Conservation (phyloP, 2,797 vertebrate species). For the Enteromius mattozi region DNA sequence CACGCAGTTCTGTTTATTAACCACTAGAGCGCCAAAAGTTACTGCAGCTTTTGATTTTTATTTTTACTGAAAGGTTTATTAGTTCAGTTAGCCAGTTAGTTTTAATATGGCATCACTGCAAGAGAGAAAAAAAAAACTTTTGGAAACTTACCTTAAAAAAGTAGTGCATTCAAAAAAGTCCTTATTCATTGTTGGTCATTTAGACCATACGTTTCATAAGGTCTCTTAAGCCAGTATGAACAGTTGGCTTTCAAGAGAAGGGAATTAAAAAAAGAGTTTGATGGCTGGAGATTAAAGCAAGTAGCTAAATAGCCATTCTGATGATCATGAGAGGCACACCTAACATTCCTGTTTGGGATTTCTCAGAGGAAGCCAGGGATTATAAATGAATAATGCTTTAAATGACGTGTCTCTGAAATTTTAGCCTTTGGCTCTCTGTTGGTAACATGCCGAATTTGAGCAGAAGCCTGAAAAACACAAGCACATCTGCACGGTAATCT, state of each 20-base stretch:
- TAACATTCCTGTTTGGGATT: constrained; percentile 15
- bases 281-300: constrained; percentile 30
- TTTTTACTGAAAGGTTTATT: not conserved
- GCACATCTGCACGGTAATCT: constrained; percentile 74
- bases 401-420: constrained; percentile 22
- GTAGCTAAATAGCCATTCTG: not conserved
- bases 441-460: constrained; percentile 47
- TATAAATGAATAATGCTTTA: constrained; percentile 51
- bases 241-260: not conserved
- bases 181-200: not conserved
- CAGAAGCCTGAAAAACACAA: constrained; percentile 55
- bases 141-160: not conserved
- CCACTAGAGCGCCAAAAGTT: not conserved
- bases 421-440: constrained; percentile 30
- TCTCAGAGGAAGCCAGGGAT: constrained; percentile 36
- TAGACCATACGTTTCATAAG: not conserved
- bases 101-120: not conserved
- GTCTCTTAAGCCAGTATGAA: constrained; percentile 17
- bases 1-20: not conserved
- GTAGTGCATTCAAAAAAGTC: not conserved
- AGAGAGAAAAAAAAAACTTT: not conserved
- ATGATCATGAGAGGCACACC: constrained; percentile 21
- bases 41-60: not conserved
- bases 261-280: constrained; percentile 14
- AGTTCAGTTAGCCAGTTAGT: not conserved